Conservation (phyloP, 2,888 invertebrate species). For the Slavum lentiscoides region DNA sequence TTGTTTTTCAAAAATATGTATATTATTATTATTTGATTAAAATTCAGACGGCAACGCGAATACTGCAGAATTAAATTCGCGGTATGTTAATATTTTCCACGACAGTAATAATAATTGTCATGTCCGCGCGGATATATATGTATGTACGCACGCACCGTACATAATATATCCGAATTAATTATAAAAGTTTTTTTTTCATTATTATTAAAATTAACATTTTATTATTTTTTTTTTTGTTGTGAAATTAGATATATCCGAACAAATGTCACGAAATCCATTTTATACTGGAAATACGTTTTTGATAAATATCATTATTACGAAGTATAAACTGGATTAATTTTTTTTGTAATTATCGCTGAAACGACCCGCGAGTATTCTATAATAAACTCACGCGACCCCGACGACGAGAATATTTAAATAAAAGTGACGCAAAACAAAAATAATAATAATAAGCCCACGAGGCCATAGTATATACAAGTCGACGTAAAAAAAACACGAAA, state of each 20-base stretch:
- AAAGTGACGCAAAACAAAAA: background rate
- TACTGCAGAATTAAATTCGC: background rate
- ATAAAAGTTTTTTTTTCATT: conserved; percentile 11
- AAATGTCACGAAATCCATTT: background rate
- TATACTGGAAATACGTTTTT: background rate
- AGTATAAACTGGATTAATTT: background rate
- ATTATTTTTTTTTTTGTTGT: background rate
- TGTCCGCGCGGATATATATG: background rate
- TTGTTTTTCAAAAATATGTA: background rate
- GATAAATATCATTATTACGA: background rate
- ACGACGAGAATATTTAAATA: background rate
- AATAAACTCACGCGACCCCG: background rate
- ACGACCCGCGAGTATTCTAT: background rate
- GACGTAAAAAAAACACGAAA: too few relatives aligned
- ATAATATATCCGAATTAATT: conserved; percentile 15
- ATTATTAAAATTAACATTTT: too few relatives aligned
- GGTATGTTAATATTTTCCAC: background rate
- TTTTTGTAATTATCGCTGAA: background rate
- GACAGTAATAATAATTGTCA: conserved; percentile 3
- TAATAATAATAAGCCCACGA: background rate
- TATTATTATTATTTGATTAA: background rate
- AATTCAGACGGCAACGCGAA: background rate
- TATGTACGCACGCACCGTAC: background rate
- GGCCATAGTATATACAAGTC: too few relatives aligned
- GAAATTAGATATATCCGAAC: background rate